Conservation (phyloP, 2,888 invertebrate genomes). For the Drosophila eohydei region DNA sequence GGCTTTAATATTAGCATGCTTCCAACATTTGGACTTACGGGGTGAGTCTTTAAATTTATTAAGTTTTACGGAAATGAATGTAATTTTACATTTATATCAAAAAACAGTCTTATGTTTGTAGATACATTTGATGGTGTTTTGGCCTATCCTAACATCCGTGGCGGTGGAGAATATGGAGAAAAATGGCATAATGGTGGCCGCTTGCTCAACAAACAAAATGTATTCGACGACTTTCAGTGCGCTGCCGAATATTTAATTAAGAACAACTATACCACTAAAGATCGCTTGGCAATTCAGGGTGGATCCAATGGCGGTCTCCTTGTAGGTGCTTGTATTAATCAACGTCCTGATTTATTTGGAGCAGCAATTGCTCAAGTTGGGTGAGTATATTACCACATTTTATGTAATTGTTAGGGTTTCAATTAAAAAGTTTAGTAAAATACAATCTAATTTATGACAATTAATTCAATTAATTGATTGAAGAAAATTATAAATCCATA, state of each 20-base stretch:
- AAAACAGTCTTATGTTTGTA: constrained; percentile 89
- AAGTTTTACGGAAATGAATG: background rate
- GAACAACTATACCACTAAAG: constrained; percentile 91
- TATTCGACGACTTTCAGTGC: constrained; percentile 97
- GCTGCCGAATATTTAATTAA: constrained; percentile 95
- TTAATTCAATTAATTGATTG: no score
- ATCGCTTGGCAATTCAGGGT: constrained; percentile 94
- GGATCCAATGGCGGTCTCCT: constrained; percentile 98
- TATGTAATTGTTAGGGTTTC: background rate
- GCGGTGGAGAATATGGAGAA: constrained; percentile 99
- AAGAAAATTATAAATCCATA: no score
- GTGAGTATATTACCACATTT: constrained; percentile 85
- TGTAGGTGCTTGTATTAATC: constrained; percentile 97
- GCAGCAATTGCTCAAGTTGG: constrained; percentile 97
- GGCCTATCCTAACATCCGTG: constrained; percentile 97
- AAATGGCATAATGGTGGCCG: constrained; percentile 98
- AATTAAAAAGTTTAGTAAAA: no score
- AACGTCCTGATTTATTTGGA: constrained; percentile 97
- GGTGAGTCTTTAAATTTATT: constrained; percentile 79
- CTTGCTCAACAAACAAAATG: constrained; percentile 96
- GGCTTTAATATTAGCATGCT: constrained; percentile 97
- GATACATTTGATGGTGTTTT: constrained; percentile 95
- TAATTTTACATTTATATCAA: background rate
- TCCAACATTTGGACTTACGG: constrained; percentile 94
- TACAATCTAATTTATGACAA: no score